Conservation (phyloP, 2,797 vertebrate species). For the Lophius americanus region DNA sequence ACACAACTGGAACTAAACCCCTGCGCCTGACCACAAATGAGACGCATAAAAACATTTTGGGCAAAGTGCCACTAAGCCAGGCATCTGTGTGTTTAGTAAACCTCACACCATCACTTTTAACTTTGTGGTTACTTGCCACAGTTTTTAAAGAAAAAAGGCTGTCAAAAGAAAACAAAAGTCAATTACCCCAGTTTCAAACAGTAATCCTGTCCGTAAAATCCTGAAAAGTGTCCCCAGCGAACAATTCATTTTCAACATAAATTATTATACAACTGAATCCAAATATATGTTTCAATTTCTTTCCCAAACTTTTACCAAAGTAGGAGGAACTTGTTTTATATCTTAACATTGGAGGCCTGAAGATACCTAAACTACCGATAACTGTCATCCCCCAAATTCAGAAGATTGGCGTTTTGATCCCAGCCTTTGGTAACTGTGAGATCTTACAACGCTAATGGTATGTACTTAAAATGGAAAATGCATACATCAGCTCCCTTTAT, state of each 20-base stretch:
- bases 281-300: slow-evolving; percentile 15
- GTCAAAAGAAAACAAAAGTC: slow-evolving; percentile 38
- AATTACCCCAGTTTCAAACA: slow-evolving; percentile 51
- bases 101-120: slow-evolving; percentile 74
- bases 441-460: background rate
- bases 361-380: too few species aligned
- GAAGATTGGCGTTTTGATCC: too few species aligned
- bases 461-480: slow-evolving; percentile 14
- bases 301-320: slow-evolving; percentile 2
- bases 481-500: background rate
- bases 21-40: slow-evolving; percentile 76
- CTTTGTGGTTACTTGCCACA: slow-evolving; percentile 65
- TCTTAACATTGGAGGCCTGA: background rate
- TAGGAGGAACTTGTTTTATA: background rate
- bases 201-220: slow-evolving; percentile 49
- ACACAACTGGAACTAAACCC: slow-evolving; percentile 82
- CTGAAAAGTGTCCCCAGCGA: slow-evolving; percentile 10
- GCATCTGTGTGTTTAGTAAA: slow-evolving; percentile 78
- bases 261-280: slow-evolving; percentile 16
- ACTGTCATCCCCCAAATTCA: too few species aligned
- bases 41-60: slow-evolving; percentile 74
- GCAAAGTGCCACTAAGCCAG: slow-evolving; percentile 79
- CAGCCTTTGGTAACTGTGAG: background rate
- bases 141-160: slow-evolving; percentile 55
- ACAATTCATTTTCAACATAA: slow-evolving; percentile 1